Evolutionary conservation across 2,113 vertebrate genomes (phyloP).

Genomic region (Leptobrachium leishanense): DNA sequence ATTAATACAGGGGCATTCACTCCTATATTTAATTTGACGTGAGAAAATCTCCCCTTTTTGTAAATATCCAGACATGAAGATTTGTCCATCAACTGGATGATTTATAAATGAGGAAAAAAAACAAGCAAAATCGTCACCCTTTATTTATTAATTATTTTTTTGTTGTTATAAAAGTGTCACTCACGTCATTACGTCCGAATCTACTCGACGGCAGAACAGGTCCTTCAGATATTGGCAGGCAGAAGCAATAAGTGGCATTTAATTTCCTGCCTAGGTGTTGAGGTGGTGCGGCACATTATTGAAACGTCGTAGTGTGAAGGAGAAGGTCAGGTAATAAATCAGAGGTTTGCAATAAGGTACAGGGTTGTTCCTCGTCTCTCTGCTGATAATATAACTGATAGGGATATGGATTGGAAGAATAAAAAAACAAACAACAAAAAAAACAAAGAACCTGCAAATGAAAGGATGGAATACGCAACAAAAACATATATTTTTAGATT

Average conservation of each 20-base stretch:
- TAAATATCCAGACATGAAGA: no score
- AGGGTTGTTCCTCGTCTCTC: background rate
- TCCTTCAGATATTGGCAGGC: background rate
- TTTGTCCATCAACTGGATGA: no score
- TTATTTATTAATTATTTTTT: no score
- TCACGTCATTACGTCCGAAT: background rate
- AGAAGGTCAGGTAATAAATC: slow-evolving; percentile 1
- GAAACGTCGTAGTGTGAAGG: background rate
- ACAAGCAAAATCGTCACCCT: no score
- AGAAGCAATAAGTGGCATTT: background rate
- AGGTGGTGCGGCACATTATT: background rate
- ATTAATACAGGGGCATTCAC: no score
- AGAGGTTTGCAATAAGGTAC: background rate
- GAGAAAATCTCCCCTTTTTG: no score
- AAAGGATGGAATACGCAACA: no score
- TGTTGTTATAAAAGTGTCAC: background rate
- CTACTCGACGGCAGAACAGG: background rate
- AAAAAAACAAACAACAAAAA: background rate
- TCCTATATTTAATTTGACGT: no score
- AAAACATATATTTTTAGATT: no score
- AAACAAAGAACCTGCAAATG: background rate
- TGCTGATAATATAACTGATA: background rate
- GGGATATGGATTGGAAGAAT: background rate
- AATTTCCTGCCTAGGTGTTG: background rate
- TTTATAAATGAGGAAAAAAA: no score